A percentile compares a stretch with the other conserved stretches of the same genome.
Evolutionary conservation across 2,113 vertebrate species (phyloP).

Genomic region (Forbesichthys agassizii): DNA sequence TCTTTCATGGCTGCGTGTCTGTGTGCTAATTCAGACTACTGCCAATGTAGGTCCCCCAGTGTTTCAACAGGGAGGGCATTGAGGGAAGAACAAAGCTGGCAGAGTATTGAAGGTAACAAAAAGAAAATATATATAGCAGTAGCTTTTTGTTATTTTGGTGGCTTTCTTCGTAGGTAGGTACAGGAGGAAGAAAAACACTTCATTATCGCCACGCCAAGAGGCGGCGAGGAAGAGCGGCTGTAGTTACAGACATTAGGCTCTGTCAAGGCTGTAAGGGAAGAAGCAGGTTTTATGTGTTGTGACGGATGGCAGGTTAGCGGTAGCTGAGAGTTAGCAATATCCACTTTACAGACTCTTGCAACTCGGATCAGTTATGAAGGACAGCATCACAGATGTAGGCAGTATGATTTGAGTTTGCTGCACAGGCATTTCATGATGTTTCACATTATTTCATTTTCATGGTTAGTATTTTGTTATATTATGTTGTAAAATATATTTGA

Average conservation of each 20-base stretch:
- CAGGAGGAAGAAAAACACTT: conserved; percentile 32
- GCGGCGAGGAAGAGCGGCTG: conserved; percentile 26
- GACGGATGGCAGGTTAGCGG: conserved; percentile 65
- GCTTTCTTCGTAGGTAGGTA: conserved; percentile 15
- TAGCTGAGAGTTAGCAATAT: conserved; percentile 44
- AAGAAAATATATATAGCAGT: background rate
- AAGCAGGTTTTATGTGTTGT: conserved; percentile 67
- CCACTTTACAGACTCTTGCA: conserved; percentile 29
- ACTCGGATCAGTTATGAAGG: conserved; percentile 24
- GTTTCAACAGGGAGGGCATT: conserved; percentile 43
- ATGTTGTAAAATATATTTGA: no score
- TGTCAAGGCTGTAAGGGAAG: conserved; percentile 65
- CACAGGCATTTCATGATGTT: background rate
- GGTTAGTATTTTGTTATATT: no score
- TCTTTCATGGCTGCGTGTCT: conserved; percentile 58
- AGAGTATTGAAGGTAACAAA: conserved; percentile 19
- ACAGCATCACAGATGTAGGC: background rate
- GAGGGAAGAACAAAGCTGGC: conserved; percentile 42
- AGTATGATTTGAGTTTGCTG: conserved; percentile 17
- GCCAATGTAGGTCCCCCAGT: conserved; percentile 27
- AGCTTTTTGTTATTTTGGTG: conserved; percentile 15
- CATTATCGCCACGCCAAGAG: conserved; percentile 26
- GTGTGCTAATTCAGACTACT: conserved; percentile 54
- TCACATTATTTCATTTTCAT: background rate
- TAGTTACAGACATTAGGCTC: conserved; percentile 49